Base-by-base conservation (phyloP, 2,888 invertebrate species). In the Alloplasta piceator region DNA sequence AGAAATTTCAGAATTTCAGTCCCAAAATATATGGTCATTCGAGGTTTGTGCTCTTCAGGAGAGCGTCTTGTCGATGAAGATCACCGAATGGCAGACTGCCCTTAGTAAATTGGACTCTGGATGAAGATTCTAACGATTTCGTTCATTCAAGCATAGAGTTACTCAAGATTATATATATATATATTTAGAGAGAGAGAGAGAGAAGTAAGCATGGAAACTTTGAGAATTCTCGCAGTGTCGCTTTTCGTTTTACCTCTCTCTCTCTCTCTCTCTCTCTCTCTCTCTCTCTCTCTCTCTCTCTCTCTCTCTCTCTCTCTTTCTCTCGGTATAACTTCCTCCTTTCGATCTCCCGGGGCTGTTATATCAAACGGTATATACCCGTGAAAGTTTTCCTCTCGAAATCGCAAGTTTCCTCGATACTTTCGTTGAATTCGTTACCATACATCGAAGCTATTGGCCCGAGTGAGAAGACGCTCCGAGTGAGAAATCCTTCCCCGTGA, bases 341-440 rank as follows among this genome's bases (percentile, higher is more conserved):
- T 50, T 71, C 50, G 60, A 60, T 71, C 50, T 48, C 39, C 39
- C 50, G 48, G 16, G 12, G 64, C 56, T 74, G 26, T 64, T 61
- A 66, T 55, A 66, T 66, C 56, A 41, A 63, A 68, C 55, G 73
- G 60, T 52, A 74, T 70, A 70, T 39, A 16, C 26, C 4, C 41
- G 55, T 60, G 6, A 75, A 79, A 75, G 64, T 70, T 79, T 79
- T 71, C 26, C 73, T 52, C 66, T 70, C 39, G 55, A 39, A 36
- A 26, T 12, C 38, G 43, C 38, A 52, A 74, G 79, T 75, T 75
- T 60, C 52, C 56, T 50, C 64, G 55, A 75, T 64, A 74, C 70
- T 79, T 70, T 46, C 48, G 39, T 66, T 52, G 70, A 79, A 75
- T 79, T 71, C 70, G 70, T 79, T 75, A 75, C 52, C 58, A 67